Evolutionary conservation across 2,113 vertebrate species (phyloP).

Genomic region (Xenotilapia leptura): DNA sequence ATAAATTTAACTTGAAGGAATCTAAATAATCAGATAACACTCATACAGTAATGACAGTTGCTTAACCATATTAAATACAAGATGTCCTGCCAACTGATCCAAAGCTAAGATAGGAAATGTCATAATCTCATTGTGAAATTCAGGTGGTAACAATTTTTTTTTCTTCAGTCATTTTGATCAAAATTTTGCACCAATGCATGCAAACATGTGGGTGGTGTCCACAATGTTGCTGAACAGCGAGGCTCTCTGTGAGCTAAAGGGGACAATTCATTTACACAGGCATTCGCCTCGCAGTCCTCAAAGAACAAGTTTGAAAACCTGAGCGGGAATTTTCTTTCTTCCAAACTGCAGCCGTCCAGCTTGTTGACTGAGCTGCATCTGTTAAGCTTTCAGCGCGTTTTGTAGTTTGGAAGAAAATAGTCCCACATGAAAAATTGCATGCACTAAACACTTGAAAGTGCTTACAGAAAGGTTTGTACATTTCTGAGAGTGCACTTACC

Average conservation of each 20-base stretch:
- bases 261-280: not conserved
- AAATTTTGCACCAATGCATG: not conserved
- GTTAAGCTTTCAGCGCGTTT: not conserved
- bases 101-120: not conserved
- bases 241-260: not conserved
- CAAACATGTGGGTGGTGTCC: not conserved
- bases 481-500: not conserved
- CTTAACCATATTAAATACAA: not conserved
- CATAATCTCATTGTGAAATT: not conserved
- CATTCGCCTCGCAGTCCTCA: not conserved
- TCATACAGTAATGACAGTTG: not conserved
- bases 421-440: not conserved
- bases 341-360: not conserved
- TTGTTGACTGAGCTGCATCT: not conserved
- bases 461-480: not conserved
- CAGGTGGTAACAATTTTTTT: not conserved
- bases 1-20: not conserved
- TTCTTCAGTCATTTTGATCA: not conserved
- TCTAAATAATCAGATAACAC: not conserved
- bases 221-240: not conserved
- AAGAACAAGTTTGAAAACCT: not conserved
- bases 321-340: not conserved
- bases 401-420: not conserved
- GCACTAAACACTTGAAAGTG: not conserved
- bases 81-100: not conserved